Evolutionary conservation across 2,113 vertebrate species (phyloP), one percentile per base, ranked within the genome.

Genomic region (Odobenus rosmarus): DNA sequence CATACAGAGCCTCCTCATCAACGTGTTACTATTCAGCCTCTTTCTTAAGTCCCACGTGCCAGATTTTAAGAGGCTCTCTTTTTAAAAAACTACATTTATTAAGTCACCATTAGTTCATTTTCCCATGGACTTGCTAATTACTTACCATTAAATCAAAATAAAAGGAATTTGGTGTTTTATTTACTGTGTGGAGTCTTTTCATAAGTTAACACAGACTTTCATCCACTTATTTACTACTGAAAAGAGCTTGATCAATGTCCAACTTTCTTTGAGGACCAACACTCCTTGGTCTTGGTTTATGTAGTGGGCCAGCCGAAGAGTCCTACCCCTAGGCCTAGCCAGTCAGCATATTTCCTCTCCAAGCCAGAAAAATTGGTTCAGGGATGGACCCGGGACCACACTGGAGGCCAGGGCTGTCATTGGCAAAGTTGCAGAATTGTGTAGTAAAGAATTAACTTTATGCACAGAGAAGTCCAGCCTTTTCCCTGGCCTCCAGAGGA

Each of bases 41-140:
- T 88, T 88, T 83, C 51, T 46, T 55, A 95, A 96, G 92, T 95
- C 89, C 89, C 4, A 57, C 7, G 24, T 55, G 81, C 51, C 55
- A 42, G 91, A 57, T 88, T 91, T 83, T 90, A 96, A 98, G 89
- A 92, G 57, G 46, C 10, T 94, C 64, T 79, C 82, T 93, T 51
- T 88, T 72, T 46, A 5, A 33, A 71, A 90, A 95, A 59, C 36
- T 61, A 16, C 39, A 81, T 71, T 77, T 88, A 94, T 61, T 90
- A 93, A 92, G 39, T 90, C 53, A 82, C 49, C 77, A 79, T 85
- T 57, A 82, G 21, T 53, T 86, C 79, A 79, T 77, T 95, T 96
- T 46, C 53, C 62, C 42, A 4, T 46, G 88, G 88, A 90, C 90
- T 95, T 67, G 61, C 16, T 96, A 89, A 77, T 83, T 21, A 85